Conservation (phyloP, 2,888 invertebrate genomes). For the Acleris sparsana region DNA sequence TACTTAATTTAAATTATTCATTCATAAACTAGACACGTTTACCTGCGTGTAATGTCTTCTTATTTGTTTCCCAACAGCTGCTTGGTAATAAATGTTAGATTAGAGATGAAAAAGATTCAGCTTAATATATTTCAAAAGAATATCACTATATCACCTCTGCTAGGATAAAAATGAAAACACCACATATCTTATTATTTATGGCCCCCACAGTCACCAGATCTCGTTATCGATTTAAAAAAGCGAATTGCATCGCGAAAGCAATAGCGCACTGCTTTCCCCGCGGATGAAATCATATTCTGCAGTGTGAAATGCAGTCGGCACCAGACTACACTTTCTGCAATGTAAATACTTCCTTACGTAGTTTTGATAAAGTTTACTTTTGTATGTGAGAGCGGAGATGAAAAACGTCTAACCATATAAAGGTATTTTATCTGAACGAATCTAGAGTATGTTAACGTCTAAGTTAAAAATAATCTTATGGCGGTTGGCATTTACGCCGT, state of each 20-base stretch:
- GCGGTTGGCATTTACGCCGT: too few relatives aligned
- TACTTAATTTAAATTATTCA: too few relatives aligned
- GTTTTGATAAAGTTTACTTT: slow-evolving; percentile 46
- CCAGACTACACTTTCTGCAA: slow-evolving; percentile 38
- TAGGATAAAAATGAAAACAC: neutral
- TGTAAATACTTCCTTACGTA: slow-evolving; percentile 40
- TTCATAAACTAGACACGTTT: too few relatives aligned
- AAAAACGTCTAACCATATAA: slow-evolving; percentile 55
- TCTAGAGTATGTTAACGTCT: slow-evolving; percentile 39
- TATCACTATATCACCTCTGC: too few relatives aligned
- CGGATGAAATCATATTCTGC: slow-evolving; percentile 66
- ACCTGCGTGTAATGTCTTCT: too few relatives aligned
- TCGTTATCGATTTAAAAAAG: slow-evolving; percentile 36
- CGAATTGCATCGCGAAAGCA: slow-evolving; percentile 48
- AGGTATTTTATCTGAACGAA: slow-evolving; percentile 48
- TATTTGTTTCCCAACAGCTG: too few relatives aligned
- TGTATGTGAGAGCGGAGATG: slow-evolving; percentile 46
- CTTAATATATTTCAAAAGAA: too few relatives aligned
- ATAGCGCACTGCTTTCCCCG: slow-evolving; percentile 63
- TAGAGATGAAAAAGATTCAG: too few relatives aligned
- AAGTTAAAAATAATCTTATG: too few relatives aligned
- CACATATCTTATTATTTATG: neutral
- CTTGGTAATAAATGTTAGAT: too few relatives aligned
- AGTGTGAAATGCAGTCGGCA: slow-evolving; percentile 64
- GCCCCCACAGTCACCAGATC: slow-evolving; percentile 23